Percentiles rank a stretch among this genome's conserved stretches.
Evolutionary conservation across 1,140 invertebrate species (phyloP).

Genomic region (Phocides pigmalion): DNA sequence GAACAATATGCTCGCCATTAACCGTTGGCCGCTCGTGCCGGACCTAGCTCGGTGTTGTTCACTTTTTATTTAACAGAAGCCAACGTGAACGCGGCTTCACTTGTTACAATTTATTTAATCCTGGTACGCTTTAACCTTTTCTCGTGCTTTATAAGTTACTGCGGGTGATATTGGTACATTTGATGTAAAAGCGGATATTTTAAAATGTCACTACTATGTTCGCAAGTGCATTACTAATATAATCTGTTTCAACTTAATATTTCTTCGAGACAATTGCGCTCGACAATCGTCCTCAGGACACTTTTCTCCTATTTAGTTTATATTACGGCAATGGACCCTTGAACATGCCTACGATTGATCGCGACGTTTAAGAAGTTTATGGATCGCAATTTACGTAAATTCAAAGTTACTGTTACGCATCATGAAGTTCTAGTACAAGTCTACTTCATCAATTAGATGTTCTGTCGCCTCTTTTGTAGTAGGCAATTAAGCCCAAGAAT

Average conservation of each 20-base stretch:
- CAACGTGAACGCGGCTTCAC: constrained; percentile 2
- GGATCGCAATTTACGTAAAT: background rate
- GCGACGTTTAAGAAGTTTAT: too few relatives aligned
- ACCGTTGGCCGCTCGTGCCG: constrained; percentile 33
- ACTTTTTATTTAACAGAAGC: constrained; percentile 24
- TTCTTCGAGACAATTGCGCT: too few relatives aligned
- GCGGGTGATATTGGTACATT: too few relatives aligned
- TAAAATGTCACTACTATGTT: too few relatives aligned
- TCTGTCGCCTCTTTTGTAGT: too few relatives aligned
- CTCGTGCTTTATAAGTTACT: too few relatives aligned
- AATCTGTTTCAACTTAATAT: too few relatives aligned
- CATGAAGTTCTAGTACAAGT: background rate
- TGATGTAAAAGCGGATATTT: too few relatives aligned
- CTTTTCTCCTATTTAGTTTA: background rate
- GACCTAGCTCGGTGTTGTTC: background rate
- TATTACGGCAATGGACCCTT: background rate
- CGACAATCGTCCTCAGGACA: too few relatives aligned
- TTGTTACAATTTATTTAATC: constrained; percentile 15
- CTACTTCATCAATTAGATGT: background rate
- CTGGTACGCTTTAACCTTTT: constrained; percentile 9
- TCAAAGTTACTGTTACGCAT: background rate
- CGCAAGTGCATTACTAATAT: too few relatives aligned
- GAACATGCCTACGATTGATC: background rate
- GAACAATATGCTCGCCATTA: constrained; percentile 60
- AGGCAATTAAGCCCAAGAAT: too few relatives aligned